Evolutionary conservation across 2,113 vertebrate species (phyloP).

Genomic region (Rhinolophus sinicus): DNA sequence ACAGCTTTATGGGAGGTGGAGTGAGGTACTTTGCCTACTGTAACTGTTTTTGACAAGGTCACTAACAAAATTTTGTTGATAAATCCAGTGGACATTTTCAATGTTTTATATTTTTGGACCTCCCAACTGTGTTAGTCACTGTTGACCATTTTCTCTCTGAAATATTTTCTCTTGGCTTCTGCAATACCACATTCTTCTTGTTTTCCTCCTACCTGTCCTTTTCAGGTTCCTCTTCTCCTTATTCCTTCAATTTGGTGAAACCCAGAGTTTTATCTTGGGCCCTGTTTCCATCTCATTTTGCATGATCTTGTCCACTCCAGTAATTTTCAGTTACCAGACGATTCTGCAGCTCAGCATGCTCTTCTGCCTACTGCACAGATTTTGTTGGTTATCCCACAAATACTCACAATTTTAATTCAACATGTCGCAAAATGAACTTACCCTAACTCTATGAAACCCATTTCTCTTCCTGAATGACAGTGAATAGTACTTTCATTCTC

Average conservation of each 20-base stretch:
- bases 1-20: not conserved
- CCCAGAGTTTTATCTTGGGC: not conserved
- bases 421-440: not conserved
- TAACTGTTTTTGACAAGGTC: not conserved
- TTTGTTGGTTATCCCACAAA: not conserved
- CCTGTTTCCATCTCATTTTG: not conserved
- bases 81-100: not conserved
- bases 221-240: not conserved
- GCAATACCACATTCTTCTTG: not conserved
- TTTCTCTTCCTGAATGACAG: not conserved
- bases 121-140: not conserved
- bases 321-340: not conserved
- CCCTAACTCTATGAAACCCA: not conserved
- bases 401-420: not conserved
- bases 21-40: not conserved
- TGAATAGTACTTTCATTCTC: not conserved
- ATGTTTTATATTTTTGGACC: constrained; percentile 24
- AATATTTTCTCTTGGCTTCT: not conserved
- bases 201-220: not conserved
- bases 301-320: not conserved
- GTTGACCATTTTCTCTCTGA: not conserved
- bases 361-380: not conserved
- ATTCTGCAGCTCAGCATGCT: not conserved
- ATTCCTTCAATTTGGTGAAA: not conserved
- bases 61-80: not conserved